A percentile compares a stretch with the other conserved stretches of the same genome.
phyloP scores from a whole-genome alignment of 2,888 invertebrate species.

The Bugulina stolonifera region DNA sequence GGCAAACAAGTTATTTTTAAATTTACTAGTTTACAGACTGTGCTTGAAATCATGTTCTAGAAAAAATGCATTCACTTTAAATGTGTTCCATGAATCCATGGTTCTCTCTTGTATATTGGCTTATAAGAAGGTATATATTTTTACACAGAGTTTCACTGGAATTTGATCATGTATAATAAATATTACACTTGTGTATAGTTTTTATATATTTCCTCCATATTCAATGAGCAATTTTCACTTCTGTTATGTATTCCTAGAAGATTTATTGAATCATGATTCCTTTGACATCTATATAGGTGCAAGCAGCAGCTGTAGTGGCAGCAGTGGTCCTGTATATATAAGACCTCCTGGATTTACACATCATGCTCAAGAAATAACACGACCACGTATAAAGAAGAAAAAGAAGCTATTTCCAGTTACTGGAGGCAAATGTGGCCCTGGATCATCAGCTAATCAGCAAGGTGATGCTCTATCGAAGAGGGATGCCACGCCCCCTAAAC shows the following conservation, averaged over 20 bases:
- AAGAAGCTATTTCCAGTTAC: constrained; percentile 8
- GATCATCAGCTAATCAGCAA: not conserved
- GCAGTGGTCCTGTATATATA: constrained; percentile 48
- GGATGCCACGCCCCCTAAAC: constrained; percentile 44
- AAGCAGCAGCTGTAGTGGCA: constrained; percentile 41
- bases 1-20: not conserved
- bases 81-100: too few relatives aligned
- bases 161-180: too few relatives aligned
- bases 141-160: too few relatives aligned
- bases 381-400: constrained; percentile 9
- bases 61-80: not conserved
- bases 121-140: too few relatives aligned
- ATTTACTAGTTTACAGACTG: not conserved
- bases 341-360: constrained; percentile 47
- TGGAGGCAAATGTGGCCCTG: too few relatives aligned
- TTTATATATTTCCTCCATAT: too few relatives aligned
- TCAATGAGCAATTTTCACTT: too few relatives aligned
- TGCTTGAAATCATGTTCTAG: not conserved
- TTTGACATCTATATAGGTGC: constrained; percentile 1
- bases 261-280: too few relatives aligned
- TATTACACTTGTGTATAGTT: too few relatives aligned
- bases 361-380: constrained; percentile 46
- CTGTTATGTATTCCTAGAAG: too few relatives aligned
- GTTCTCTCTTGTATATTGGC: too few relatives aligned
- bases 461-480: constrained; percentile 39